phyloP scores from a whole-genome alignment of 2,797 vertebrate species.

The Jordanella pulchra region DNA sequence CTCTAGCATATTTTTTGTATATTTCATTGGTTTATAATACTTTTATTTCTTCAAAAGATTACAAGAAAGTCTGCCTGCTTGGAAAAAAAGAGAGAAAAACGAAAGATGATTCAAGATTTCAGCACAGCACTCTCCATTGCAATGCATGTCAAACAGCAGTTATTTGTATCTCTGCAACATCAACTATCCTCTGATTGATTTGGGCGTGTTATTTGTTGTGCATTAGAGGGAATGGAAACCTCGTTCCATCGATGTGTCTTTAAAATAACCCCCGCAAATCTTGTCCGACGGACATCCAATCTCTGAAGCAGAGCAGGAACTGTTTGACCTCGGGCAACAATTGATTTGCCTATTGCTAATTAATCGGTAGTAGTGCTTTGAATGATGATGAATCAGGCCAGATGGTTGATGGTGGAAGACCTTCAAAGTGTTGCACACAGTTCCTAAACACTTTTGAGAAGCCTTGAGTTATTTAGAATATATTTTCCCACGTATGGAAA shows the following conservation, averaged over 20 bases:
- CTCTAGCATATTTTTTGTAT: background rate
- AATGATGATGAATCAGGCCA: conserved; percentile 22
- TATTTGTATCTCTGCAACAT: conserved; percentile 9
- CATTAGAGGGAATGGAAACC: conserved; percentile 53
- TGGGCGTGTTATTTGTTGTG: conserved; percentile 41
- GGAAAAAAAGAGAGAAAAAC: background rate
- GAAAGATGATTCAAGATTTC: background rate
- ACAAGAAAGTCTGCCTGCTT: background rate
- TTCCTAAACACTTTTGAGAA: background rate
- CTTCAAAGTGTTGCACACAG: background rate
- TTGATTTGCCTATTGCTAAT: conserved; percentile 67
- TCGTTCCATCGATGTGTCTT: conserved; percentile 56
- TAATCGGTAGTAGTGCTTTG: conserved; percentile 56
- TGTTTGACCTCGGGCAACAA: conserved; percentile 58
- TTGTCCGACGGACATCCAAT: conserved; percentile 56
- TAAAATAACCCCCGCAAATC: conserved; percentile 62
- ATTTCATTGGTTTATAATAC: background rate
- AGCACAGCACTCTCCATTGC: background rate
- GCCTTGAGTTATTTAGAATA: no score
- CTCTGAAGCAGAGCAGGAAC: conserved; percentile 57
- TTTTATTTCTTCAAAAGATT: background rate
- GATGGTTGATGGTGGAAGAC: conserved; percentile 12
- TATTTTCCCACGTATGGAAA: background rate
- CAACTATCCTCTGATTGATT: conserved; percentile 44
- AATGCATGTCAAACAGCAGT: background rate